Percentiles rank a stretch among this genome's conserved stretches.
Conservation (phyloP, 2,113 vertebrate species). For the Thermophis baileyi region DNA sequence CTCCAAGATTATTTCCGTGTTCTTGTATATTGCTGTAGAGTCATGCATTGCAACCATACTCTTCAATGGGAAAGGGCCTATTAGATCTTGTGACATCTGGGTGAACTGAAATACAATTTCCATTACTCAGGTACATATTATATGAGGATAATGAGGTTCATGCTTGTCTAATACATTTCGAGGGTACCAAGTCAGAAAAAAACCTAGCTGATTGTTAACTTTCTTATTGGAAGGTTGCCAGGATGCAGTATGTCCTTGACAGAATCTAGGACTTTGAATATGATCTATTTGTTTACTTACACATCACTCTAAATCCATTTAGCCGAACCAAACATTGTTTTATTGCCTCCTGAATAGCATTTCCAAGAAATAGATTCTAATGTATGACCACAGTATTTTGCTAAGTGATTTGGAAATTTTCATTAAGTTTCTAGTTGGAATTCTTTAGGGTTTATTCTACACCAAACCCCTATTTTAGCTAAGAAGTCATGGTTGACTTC, state of each 20-base stretch:
- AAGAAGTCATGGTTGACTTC: neutral
- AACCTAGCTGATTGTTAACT: neutral
- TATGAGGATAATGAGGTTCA: neutral
- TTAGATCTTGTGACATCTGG: neutral
- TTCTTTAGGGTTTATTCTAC: neutral
- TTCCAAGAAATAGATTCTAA: neutral
- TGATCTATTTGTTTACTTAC: neutral
- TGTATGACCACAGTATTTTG: neutral
- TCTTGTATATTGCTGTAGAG: neutral
- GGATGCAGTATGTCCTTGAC: neutral
- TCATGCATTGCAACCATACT: neutral
- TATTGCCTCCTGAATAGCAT: neutral
- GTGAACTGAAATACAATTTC: neutral
- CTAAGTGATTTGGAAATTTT: slow-evolving; percentile 1
- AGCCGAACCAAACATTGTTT: neutral
- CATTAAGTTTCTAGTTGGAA: neutral
- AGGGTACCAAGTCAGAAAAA: neutral
- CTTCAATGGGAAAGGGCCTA: neutral
- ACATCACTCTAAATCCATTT: neutral
- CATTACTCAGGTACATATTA: neutral
- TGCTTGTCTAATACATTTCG: neutral
- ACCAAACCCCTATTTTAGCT: neutral
- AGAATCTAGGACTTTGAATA: neutral
- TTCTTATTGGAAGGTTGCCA: neutral
- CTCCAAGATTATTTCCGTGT: neutral